phyloP scores from a whole-genome alignment of 2,797 vertebrate species.

The Hydrolagus colliei region DNA sequence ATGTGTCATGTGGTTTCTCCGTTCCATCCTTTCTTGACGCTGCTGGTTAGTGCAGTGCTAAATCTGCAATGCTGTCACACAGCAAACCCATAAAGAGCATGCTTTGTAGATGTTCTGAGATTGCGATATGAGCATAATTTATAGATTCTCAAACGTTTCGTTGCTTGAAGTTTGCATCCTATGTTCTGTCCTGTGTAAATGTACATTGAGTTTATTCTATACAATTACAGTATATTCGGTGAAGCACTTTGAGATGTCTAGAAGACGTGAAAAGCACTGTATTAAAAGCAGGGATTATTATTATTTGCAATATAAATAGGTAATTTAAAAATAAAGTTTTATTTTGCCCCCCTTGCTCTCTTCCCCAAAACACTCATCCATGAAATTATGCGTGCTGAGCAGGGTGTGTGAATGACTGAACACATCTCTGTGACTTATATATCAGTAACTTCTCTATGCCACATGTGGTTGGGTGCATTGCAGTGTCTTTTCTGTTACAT shows the following conservation, averaged over 20 bases:
- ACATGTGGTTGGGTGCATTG: not conserved
- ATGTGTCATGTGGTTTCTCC: conserved; percentile 1
- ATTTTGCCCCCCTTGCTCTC: not conserved
- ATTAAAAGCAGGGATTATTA: no score
- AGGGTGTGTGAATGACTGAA: not conserved
- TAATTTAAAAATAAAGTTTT: not conserved
- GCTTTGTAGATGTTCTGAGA: not conserved
- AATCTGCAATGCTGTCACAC: not conserved
- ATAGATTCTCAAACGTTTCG: not conserved
- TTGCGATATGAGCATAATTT: not conserved
- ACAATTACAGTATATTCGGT: no score
- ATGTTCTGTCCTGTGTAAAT: not conserved
- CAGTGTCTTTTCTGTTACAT: no score
- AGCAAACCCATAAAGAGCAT: not conserved
- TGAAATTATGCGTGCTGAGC: not conserved
- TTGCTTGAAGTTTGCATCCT: conserved; percentile 18
- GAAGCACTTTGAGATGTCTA: not conserved
- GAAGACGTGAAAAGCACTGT: not conserved
- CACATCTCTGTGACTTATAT: not conserved
- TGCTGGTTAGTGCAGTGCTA: not conserved
- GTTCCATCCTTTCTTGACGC: not conserved
- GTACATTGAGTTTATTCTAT: not conserved
- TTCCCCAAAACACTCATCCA: not conserved
- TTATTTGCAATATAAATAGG: not conserved
- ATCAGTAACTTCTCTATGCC: not conserved